Base-by-base conservation (phyloP, 2,113 vertebrate genomes). In the Cettia cetti region DNA sequence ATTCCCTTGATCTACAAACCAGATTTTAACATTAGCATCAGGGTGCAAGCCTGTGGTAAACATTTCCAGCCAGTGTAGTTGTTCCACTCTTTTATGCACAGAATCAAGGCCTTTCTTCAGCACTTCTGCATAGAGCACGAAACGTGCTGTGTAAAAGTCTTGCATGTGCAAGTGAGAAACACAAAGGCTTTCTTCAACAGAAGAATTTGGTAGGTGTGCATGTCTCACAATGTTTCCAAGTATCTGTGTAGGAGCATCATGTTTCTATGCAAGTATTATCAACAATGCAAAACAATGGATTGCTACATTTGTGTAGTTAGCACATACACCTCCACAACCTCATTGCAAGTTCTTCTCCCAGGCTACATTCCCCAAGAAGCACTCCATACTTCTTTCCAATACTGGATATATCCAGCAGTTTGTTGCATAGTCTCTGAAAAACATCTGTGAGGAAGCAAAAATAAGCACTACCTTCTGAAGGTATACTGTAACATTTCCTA, bases 231-330 rank as follows among this genome's bases (percentile, higher is more conserved):
- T 21, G 45, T 39, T 20, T 90, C 40, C 70, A 77, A 69, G 49
- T 18, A 52, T 66, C 79, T 61, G 57, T 0, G 2, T 24, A 20
- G 8, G 28, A n/a, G 13, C n/a, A n/a, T 30, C 4, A 0, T 8
- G 4, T 68, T 30, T 59, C 30, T 42, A 12, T 20, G 35, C 50
- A 86, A 83, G 19, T 24, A 75, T 45, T 77, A 49, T 9, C 39
- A 63, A 75, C 52, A 39, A 8, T 39, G 35, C 18, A 59, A 86
- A 94, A 65, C 45, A 84, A 65, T 5, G 23, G 35, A 88, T 52
- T 82, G 50, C 79, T 76, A 33, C 54, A 52, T 53, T 60, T 70
- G 44, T 39, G 64, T 33, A 63, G 60, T 71, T 54, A 45, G 40
- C 75, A 57, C 6, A 30, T 37, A 79, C 39, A 72, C 28, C 13